Evolutionary conservation across 2,113 vertebrate species (phyloP).

Genomic region (human): DNA sequence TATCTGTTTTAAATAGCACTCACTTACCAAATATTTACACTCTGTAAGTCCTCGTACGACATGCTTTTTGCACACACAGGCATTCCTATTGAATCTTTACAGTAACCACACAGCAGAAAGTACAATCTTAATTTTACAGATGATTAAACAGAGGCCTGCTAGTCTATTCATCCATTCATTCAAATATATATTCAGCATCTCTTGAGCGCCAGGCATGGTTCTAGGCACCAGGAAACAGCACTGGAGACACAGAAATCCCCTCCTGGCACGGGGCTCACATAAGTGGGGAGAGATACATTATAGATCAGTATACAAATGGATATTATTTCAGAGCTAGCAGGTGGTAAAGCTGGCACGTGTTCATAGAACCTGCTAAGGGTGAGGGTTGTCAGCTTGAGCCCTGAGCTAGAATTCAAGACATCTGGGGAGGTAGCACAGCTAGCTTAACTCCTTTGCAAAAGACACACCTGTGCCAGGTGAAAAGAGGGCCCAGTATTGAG

Average conservation of each 20-base stretch:
- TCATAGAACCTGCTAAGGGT: not conserved
- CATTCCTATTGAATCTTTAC: not conserved
- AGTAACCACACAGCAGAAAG: not conserved
- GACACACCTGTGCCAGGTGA: no score
- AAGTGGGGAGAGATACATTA: not conserved
- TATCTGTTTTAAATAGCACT: not conserved
- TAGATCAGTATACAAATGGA: accelerated
- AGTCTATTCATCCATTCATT: not conserved
- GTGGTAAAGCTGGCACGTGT: accelerated
- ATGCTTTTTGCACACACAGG: not conserved
- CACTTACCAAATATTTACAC: not conserved
- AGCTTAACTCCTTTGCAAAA: not conserved
- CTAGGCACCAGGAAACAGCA: accelerated
- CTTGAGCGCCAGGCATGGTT: not conserved
- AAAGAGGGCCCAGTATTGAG: accelerated
- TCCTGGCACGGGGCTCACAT: accelerated
- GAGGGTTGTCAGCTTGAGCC: not conserved
- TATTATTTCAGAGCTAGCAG: not conserved
- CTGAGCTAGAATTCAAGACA: not conserved
- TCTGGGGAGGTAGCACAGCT: accelerated
- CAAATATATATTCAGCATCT: not conserved
- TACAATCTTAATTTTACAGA: not conserved
- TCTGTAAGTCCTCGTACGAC: not conserved
- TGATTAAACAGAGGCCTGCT: not conserved
- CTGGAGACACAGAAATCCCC: not conserved